Evolutionary conservation across 2,888 invertebrate genomes (phyloP), one percentile per base, ranked within the genome.

Genomic region (Agrenia bidenticulata): DNA sequence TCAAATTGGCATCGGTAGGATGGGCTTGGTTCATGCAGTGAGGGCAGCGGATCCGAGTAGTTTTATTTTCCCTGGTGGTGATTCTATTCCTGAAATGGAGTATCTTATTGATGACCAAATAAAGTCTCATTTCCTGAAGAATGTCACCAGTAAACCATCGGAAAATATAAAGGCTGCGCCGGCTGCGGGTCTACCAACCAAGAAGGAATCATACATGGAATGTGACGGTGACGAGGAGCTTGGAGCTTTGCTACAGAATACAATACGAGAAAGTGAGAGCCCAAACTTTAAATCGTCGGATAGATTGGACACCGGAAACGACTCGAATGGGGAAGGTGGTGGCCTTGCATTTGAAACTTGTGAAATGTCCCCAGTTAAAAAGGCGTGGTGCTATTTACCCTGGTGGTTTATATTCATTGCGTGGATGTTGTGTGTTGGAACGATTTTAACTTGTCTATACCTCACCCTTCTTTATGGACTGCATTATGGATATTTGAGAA

Each of bases 341-440:
- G 42, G 53, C 2, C 37, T 64, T 26, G 15, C 60, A 2, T 59
- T 67, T n/a, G 67, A 67, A 54, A 19, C 61, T 11, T 67, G 57
- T 41, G n/a, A 57, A 27, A 54, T 67, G 58, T 2, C 61, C 15
- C 67, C 67, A n/a, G 21, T 54, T 4, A 11, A 27, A 2, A 61
- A 59, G 42, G 37, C 24, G 2, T 39, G 32, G n/a, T 53, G 54
- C 1, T 65, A 63, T 51, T 50, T 70, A 11, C 71, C 71, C 0
- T 66, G 67, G 64, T 66, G 67, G 66, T 66, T 61, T 23, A n/a
- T 69, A 2, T 68, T 64, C 23, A 50, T 68, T 11, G 61, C 73
- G 0, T 74, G 74, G 74, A 7, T 17, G 1, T 2, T 74, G 11
- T 51, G 64, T 26, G 7, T 68, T 15, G 7, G 19, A 2, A 17